These are phyloP conservation scores for Ceraclea dissimilis DNA, from an alignment of 2,888 invertebrate species.

Conservation along the genomic window DNA sequence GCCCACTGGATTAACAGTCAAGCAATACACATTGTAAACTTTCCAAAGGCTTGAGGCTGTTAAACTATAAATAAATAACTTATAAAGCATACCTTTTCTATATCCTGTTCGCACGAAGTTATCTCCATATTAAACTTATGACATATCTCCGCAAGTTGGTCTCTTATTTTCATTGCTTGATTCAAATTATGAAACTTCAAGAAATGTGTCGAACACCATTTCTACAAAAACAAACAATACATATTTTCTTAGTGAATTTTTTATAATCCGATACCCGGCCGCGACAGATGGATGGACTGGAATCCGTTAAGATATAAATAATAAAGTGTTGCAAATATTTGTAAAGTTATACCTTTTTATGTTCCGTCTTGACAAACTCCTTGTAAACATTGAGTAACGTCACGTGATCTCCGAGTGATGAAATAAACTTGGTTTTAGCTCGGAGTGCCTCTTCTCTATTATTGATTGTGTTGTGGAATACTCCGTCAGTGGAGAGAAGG, in stretches of 20 bases:
- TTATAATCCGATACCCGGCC: too few species aligned
- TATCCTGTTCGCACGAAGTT: conserved; percentile 56
- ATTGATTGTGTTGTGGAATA: conserved; percentile 66
- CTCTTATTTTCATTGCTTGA: conserved; percentile 72
- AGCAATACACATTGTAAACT: too few species aligned
- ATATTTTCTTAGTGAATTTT: background rate
- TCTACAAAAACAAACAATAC: conserved; percentile 35
- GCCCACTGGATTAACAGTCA: too few species aligned
- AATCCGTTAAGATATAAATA: too few species aligned
- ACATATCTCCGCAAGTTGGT: conserved; percentile 70
- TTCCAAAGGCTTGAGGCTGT: too few species aligned
- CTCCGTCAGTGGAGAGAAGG: conserved; percentile 79
- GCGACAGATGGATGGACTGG: too few species aligned
- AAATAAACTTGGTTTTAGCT: conserved; percentile 72
- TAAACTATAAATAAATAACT: too few species aligned
- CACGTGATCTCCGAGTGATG: conserved; percentile 85
- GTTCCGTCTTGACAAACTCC: conserved; percentile 59
- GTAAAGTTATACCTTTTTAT: background rate
- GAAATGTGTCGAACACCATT: conserved; percentile 88
- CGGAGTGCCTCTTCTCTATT: conserved; percentile 70
- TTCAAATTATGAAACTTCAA: conserved; percentile 74
- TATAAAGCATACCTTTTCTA: conserved; percentile 53
- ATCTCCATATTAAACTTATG: conserved; percentile 51
- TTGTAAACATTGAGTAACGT: conserved; percentile 84
- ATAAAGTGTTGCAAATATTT: too few species aligned